These are phyloP conservation scores for Drosophila suzukii DNA, from an alignment of 1,140 invertebrate species.

Conservation along the genomic window DNA sequence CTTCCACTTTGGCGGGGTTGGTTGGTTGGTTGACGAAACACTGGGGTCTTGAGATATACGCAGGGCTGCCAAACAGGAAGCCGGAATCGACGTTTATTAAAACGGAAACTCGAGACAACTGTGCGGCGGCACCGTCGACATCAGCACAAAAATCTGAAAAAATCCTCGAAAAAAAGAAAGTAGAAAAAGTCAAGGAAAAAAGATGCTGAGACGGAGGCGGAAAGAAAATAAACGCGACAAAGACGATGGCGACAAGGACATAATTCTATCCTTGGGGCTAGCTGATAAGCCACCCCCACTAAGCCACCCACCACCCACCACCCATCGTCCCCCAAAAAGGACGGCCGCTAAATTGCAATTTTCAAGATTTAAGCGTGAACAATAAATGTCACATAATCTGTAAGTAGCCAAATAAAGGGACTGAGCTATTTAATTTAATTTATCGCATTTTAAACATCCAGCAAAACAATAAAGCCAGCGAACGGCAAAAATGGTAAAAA, in stretches of 20 bases:
- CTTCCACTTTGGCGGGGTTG: constrained; percentile 38
- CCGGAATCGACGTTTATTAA: constrained; percentile 83
- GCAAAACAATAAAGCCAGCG: constrained; percentile 64
- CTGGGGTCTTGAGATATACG: constrained; percentile 21
- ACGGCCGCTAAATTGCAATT: constrained; percentile 77
- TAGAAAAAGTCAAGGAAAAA: background rate
- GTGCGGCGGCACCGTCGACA: constrained; percentile 60
- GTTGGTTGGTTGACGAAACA: constrained; percentile 23
- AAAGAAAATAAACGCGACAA: constrained; percentile 37
- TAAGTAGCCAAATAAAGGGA: constrained; percentile 80
- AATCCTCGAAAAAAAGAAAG: constrained; percentile 15
- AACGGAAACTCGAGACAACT: constrained; percentile 82
- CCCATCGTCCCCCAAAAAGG: constrained; percentile 33
- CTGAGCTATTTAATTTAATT: constrained; percentile 78
- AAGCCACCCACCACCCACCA: background rate
- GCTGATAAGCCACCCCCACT: constrained; percentile 49
- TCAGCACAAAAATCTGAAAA: constrained; percentile 21
- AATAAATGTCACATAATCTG: constrained; percentile 83
- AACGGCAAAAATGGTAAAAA: constrained; percentile 22
- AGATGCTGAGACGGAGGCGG: constrained; percentile 1
- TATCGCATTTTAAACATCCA: constrained; percentile 81
- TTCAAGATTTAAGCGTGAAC: constrained; percentile 81
- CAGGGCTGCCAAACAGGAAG: constrained; percentile 75
- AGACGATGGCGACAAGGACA: constrained; percentile 60
- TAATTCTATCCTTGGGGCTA: constrained; percentile 76